Conservation (phyloP, 1,140 invertebrate species). For the Zophobas atratus region DNA sequence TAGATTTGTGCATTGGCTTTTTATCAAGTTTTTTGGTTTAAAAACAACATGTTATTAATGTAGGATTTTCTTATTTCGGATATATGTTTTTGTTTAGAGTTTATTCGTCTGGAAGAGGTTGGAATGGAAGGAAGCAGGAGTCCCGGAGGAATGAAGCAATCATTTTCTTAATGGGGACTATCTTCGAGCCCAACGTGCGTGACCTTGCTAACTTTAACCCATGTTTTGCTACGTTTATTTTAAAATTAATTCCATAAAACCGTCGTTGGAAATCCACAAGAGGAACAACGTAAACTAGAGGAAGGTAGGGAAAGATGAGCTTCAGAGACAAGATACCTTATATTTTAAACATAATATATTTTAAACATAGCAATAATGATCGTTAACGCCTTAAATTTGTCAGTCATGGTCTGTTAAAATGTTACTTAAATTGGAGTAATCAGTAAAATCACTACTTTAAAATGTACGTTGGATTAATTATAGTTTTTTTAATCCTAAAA, state of each 20-base stretch:
- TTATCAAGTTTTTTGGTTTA: no score
- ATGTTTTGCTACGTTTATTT: background rate
- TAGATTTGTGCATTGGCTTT: no score
- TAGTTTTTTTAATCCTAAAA: no score
- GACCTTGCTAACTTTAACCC: background rate
- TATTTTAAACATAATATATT: no score
- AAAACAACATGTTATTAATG: background rate
- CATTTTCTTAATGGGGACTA: background rate
- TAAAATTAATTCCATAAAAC: background rate
- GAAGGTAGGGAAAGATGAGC: no score
- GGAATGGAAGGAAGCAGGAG: background rate
- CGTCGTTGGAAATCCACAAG: background rate
- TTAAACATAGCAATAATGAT: background rate
- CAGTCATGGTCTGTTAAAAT: no score
- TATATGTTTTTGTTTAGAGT: constrained; percentile 2
- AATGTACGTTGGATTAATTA: no score
- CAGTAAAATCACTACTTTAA: no score
- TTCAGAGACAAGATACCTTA: no score
- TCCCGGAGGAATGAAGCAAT: constrained; percentile 5
- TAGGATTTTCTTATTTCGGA: background rate
- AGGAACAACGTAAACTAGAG: background rate
- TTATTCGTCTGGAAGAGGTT: constrained; percentile 4
- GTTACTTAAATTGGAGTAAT: no score
- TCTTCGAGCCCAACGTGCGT: constrained; percentile 2
- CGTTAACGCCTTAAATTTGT: background rate